phyloP scores from a whole-genome alignment of 2,113 vertebrate species.

The Urocitellus parryii region DNA sequence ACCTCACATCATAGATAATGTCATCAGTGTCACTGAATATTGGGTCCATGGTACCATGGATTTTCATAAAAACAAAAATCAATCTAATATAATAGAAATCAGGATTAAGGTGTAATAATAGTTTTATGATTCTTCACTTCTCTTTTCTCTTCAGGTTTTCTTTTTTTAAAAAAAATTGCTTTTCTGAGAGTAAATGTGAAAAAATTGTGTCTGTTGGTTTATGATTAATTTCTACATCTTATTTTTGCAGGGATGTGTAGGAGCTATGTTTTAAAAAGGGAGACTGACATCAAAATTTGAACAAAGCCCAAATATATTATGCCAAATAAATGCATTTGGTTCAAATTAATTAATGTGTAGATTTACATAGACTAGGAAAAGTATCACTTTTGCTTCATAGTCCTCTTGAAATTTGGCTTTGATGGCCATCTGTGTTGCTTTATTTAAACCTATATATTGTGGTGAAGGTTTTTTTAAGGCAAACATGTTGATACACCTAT shows the following conservation, averaged over 20 bases:
- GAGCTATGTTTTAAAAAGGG: background rate
- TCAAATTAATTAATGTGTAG: background rate
- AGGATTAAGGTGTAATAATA: background rate
- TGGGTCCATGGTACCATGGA: background rate
- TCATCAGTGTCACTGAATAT: background rate
- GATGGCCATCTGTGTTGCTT: background rate
- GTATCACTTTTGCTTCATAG: background rate
- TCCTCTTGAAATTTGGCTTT: background rate
- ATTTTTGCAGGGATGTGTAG: background rate
- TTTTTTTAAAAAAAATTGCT: background rate
- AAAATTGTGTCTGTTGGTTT: background rate
- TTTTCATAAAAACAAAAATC: background rate
- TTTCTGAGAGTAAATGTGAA: background rate
- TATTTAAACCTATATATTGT: background rate
- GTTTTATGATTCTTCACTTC: background rate
- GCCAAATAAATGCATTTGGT: background rate
- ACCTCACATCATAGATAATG: rapidly evolving
- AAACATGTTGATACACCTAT: background rate
- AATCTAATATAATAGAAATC: background rate
- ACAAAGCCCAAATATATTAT: background rate
- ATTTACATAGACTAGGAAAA: background rate
- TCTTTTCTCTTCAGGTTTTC: background rate
- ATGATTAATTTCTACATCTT: background rate
- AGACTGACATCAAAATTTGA: background rate
- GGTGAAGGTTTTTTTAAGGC: background rate